Evolutionary conservation across 1,140 invertebrate genomes (phyloP).

Genomic region (Drosophila yakuba): DNA sequence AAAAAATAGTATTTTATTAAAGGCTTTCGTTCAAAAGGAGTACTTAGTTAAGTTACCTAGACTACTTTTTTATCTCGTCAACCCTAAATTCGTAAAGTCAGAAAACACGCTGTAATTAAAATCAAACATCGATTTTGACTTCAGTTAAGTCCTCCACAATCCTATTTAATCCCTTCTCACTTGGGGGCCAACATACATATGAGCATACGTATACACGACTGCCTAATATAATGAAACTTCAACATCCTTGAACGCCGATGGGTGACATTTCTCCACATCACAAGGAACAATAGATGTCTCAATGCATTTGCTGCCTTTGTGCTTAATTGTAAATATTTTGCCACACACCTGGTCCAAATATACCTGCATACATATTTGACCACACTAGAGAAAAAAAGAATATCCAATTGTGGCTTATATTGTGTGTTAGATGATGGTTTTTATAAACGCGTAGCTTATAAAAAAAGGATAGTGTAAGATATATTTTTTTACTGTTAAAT

Average conservation of each 20-base stretch:
- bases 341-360: slow-evolving; percentile 69
- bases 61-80: not conserved
- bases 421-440: too few relatives aligned
- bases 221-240: slow-evolving; percentile 40
- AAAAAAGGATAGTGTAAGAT: not conserved
- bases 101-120: slow-evolving; percentile 61
- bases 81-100: not conserved
- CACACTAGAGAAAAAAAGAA: not conserved
- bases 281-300: slow-evolving; percentile 41
- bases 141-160: slow-evolving; percentile 23
- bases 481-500: not conserved
- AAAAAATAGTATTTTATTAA: too few relatives aligned
- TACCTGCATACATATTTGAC: slow-evolving; percentile 24
- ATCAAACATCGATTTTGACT: slow-evolving; percentile 64
- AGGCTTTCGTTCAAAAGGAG: too few relatives aligned
- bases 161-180: slow-evolving; percentile 36
- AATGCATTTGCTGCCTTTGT: slow-evolving; percentile 63
- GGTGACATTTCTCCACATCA: slow-evolving; percentile 17
- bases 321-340: slow-evolving; percentile 80
- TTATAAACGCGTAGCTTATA: too few relatives aligned
- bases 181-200: not conserved
- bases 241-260: slow-evolving; percentile 30
- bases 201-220: slow-evolving; percentile 2
- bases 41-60: too few relatives aligned
- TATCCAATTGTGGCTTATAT: too few relatives aligned